A percentile compares a stretch with the other conserved stretches of the same genome.
phyloP scores from a whole-genome alignment of 2,888 invertebrate genomes.

The Dascillus cervinus region DNA sequence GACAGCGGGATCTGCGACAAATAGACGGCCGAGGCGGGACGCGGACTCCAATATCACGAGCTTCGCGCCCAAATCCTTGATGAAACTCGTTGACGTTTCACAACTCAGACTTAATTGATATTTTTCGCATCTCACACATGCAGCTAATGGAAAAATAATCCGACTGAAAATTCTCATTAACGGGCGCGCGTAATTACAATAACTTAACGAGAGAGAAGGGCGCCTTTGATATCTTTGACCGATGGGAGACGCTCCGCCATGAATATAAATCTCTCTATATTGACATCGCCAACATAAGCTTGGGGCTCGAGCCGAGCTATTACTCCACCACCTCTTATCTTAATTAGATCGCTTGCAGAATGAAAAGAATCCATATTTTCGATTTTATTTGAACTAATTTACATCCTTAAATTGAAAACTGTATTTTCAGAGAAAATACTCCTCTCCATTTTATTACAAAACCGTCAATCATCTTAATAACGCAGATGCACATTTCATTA shows the following conservation, averaged over 20 bases:
- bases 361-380: constrained; percentile 43
- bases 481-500: constrained; percentile 33
- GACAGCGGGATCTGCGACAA: constrained; percentile 28
- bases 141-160: constrained; percentile 34
- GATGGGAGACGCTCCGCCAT: constrained; percentile 19
- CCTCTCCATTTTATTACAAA: no score
- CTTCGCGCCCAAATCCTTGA: constrained; percentile 22
- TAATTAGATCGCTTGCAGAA: constrained; percentile 40
- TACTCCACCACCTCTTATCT: constrained; percentile 37
- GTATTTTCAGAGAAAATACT: constrained; percentile 20
- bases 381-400: constrained; percentile 43
- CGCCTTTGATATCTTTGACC: constrained; percentile 23
- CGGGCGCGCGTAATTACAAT: constrained; percentile 22
- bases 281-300: constrained; percentile 24
- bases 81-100: constrained; percentile 21
- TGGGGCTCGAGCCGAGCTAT: constrained; percentile 26
- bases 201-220: constrained; percentile 22
- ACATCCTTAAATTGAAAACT: constrained; percentile 41
- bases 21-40: constrained; percentile 28
- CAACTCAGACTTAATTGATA: constrained; percentile 20
- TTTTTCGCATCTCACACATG: constrained; percentile 20
- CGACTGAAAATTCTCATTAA: constrained; percentile 34
- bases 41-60: constrained; percentile 18
- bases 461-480: no score
- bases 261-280: constrained; percentile 25